A percentile compares a stretch with the other conserved stretches of the same genome.
Conservation (phyloP, 1,140 invertebrate genomes). For the Drosophila truncata region DNA sequence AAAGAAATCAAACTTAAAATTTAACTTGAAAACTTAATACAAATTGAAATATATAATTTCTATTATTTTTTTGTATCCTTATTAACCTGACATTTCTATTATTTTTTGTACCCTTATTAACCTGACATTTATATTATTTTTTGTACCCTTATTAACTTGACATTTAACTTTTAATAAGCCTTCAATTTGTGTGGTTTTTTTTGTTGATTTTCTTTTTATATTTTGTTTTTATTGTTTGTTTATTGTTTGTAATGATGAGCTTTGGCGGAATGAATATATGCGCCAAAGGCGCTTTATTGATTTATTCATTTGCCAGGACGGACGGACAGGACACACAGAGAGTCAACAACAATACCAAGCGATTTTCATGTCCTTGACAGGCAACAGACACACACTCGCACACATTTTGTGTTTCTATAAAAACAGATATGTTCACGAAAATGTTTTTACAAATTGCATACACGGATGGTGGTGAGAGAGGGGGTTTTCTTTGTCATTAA, state of each 20-base stretch:
- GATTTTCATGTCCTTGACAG: constrained; percentile 46
- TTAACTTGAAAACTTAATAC: too few species aligned
- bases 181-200: background rate
- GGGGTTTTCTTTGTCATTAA: constrained; percentile 29
- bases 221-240: constrained; percentile 18
- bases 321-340: background rate
- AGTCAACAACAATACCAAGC: constrained; percentile 11
- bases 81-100: too few species aligned
- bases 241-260: constrained; percentile 54
- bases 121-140: too few species aligned
- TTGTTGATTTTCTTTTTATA: background rate
- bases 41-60: too few species aligned
- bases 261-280: constrained; percentile 19
- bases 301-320: constrained; percentile 20
- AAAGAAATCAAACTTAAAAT: too few species aligned
- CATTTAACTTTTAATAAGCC: constrained; percentile 4
- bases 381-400: background rate
- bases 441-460: constrained; percentile 12
- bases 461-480: background rate
- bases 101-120: too few species aligned
- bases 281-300: constrained; percentile 30
- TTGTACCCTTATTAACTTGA: background rate
- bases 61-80: too few species aligned
- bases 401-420: constrained; percentile 3
- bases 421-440: constrained; percentile 7